Evolutionary conservation across 2,113 vertebrate genomes (phyloP), one percentile per base, ranked within the genome.

Genomic region (Athene noctua): DNA sequence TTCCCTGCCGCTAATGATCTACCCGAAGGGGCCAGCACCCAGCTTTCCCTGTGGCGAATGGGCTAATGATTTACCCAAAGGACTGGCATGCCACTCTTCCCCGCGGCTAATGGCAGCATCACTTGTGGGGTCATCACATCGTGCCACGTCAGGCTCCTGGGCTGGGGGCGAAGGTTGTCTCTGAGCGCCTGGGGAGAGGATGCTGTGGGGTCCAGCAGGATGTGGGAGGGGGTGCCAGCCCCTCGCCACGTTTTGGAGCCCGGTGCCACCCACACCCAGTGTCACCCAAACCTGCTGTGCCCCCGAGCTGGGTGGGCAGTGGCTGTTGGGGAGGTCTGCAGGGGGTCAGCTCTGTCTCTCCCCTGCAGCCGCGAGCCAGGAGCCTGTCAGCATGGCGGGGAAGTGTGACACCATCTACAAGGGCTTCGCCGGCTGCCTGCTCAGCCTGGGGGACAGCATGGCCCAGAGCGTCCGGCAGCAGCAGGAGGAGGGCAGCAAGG

Each of bases 371-470:
- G 1, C 14, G 6, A 92, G 92, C 36, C 95, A 97, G 81, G 96
- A 97, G 67, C 68, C 95, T 2, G 92, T 97, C 61, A 97, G 97
- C 58, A 97, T 97, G 19, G 98, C 95, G 1, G 98, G 98, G 92
- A 97, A 97, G 93, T 99, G 99, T 74, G 98, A 98, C 97, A 98
- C 98, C 96, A 99, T 99, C 98, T 99, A 99, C 97, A 99, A 98
- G 97, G 99, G 99, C 65, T 99, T 99, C 9, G 99, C 99, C 1
- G 97, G 98, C 75, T 99, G 99, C 98, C 98, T 99, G 84, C 98
- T 99, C 98, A 98, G 98, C 83, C 97, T 99, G 77, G 99, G 99
- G 54, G 99, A 99, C 85, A 98, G 99, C 97, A 98, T 99, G 98
- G 98, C 98, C 40, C 98, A 96, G 96, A 96, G 78, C 27, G 96